Base-by-base conservation (phyloP, 2,888 invertebrate genomes). In the Lycocerus yunnanus region DNA sequence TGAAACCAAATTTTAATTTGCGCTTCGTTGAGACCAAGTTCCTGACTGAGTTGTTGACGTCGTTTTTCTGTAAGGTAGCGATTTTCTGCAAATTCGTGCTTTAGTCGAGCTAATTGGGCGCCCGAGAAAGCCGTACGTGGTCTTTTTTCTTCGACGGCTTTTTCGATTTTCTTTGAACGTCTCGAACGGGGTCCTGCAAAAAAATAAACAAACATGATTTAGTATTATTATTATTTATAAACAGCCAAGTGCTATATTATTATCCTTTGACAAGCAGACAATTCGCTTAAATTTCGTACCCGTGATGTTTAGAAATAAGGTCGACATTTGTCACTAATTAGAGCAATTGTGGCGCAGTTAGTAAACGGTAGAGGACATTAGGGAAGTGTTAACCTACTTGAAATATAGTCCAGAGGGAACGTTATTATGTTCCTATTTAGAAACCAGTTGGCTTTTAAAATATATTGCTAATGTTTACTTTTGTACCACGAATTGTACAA, bases 1-100 rank as follows among this genome's bases (percentile, higher is more conserved):
- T 98, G 96, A 89, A 97, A 97, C 97, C 97, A 97, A 86, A 97
- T 97, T 90, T 97, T 97, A 86, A 97, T 98, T 88, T 98, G 98
- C 0, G 97, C 97, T 87, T 99, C 98, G 82, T 98, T 97, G 75
- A 98, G 90, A 0, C 96, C 95, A 74, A 98, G 89, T 83, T 97
- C 97, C 4, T 93, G 90, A n/a, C 97, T 97, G 77, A 98, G 89
- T 79, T 95, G 93, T 86, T 97, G 97, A 63, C 98, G 90, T 79
- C 98, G 89, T 75, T 95, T 91, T 86, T 98, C 98, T 1, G 97
- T 98, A 82, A 99, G 90, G 89, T 98, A 95, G 81, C 95, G 93
- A 89, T 96, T 97, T 86, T 96, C 96, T 21, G 93, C 92, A 87
- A 98, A 98, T 88, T 99, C 98, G 86, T 94, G 92, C 90, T 97